These are phyloP conservation scores for Phoenicopterus ruber DNA, from an alignment of 2,113 vertebrate species.

Conservation along the genomic window DNA sequence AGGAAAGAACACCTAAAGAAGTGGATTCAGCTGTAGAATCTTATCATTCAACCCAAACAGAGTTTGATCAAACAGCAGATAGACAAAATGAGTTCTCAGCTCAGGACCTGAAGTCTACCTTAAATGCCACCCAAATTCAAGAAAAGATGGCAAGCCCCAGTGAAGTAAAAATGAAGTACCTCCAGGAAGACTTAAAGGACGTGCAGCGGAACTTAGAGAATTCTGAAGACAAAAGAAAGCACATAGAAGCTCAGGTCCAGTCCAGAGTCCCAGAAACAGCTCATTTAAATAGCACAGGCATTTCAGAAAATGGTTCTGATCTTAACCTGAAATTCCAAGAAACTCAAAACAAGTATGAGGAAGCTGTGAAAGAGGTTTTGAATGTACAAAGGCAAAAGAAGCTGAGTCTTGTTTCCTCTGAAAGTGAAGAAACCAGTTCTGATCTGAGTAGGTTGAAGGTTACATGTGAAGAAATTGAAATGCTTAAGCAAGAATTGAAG, in stretches of 20 bases:
- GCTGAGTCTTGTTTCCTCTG: conserved; percentile 42
- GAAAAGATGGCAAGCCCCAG: conserved; percentile 35
- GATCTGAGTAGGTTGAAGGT: conserved; percentile 55
- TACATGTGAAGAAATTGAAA: conserved; percentile 74
- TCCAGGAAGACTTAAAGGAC: conserved; percentile 79
- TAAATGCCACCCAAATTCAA: neutral
- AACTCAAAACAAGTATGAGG: conserved; percentile 80
- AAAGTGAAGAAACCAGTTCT: conserved; percentile 51
- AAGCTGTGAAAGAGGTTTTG: conserved; percentile 79
- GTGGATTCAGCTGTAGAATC: conserved; percentile 75
- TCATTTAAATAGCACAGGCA: conserved; percentile 59
- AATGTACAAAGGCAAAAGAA: conserved; percentile 74
- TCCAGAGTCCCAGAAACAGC: conserved; percentile 40
- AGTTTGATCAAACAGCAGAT: conserved; percentile 68
- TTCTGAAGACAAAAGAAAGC: conserved; percentile 77
- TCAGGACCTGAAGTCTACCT: conserved; percentile 39
- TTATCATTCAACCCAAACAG: conserved; percentile 79
- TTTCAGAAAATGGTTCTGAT: conserved; percentile 83
- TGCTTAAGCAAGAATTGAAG: conserved; percentile 78
- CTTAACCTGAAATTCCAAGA: conserved; percentile 82
- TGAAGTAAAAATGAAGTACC: conserved; percentile 73
- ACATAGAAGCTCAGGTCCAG: conserved; percentile 76
- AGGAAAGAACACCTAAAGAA: conserved; percentile 72
- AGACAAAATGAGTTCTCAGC: conserved; percentile 27
- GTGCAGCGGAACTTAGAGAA: conserved; percentile 78